phyloP scores from a whole-genome alignment of 1,140 invertebrate species.

The Wasmannia auropunctata region DNA sequence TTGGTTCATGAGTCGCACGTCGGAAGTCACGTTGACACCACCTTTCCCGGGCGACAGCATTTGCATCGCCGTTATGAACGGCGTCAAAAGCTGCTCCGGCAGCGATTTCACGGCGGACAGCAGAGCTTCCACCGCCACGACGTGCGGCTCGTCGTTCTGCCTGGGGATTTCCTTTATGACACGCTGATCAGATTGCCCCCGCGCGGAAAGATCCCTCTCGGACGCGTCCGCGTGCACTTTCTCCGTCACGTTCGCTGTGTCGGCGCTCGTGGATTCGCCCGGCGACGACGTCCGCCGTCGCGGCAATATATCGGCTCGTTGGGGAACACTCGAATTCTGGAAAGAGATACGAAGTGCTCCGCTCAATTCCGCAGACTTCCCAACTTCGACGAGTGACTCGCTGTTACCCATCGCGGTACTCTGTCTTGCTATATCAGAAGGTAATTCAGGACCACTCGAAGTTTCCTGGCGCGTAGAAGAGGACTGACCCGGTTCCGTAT shows the following conservation, averaged over 20 bases:
- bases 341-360: background rate
- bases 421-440: slow-evolving; percentile 2
- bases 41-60: slow-evolving; percentile 73
- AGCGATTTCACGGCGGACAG: slow-evolving; percentile 80
- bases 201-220: background rate
- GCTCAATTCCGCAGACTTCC: slow-evolving; percentile 27
- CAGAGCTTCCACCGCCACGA: slow-evolving; percentile 76
- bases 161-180: background rate
- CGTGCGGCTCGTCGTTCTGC: slow-evolving; percentile 40
- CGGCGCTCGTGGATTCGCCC: background rate
- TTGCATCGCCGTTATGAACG: slow-evolving; percentile 78
- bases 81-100: slow-evolving; percentile 80
- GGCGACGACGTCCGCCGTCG: background rate
- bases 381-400: slow-evolving; percentile 38
- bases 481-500: slow-evolving; percentile 37
- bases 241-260: background rate
- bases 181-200: background rate
- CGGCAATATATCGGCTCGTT: background rate
- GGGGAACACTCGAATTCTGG: background rate
- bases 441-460: slow-evolving; percentile 23
- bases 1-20: slow-evolving; percentile 35
- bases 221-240: background rate
- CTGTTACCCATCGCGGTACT: background rate
- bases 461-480: slow-evolving; percentile 24
- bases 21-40: background rate